Conservation (phyloP, 2,888 invertebrate genomes). For the Ennomos fuscantarius region DNA sequence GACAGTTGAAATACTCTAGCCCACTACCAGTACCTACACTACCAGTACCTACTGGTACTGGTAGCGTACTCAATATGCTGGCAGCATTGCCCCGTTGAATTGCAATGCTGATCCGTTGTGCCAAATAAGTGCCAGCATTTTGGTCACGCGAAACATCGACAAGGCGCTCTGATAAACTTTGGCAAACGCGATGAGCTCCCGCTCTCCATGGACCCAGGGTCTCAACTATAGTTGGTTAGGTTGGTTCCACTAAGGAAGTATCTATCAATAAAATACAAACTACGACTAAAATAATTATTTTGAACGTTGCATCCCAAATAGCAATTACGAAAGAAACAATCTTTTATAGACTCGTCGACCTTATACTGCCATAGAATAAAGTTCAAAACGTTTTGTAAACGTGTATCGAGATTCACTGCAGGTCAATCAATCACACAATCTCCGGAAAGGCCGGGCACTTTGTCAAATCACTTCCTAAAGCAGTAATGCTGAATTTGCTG, state of each 20-base stretch:
- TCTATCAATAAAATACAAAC: constrained; percentile 10
- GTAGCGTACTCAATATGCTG: too few relatives aligned
- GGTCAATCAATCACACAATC: constrained; percentile 27
- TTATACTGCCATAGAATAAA: constrained; percentile 2
- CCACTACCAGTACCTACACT: too few relatives aligned
- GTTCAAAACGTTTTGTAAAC: constrained; percentile 2
- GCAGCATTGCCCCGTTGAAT: too few relatives aligned
- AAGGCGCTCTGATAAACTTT: too few relatives aligned
- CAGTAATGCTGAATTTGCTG: constrained; percentile 25
- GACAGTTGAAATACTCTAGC: too few relatives aligned
- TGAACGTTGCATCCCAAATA: constrained; percentile 19
- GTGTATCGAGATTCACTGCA: constrained; percentile 5
- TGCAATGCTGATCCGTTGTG: too few relatives aligned
- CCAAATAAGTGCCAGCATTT: too few relatives aligned
- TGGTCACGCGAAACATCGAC: too few relatives aligned
- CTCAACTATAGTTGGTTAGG: too few relatives aligned
- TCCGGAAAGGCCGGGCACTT: constrained; percentile 21
- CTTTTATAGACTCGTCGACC: not conserved
- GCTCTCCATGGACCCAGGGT: too few relatives aligned
- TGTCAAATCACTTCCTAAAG: constrained; percentile 26
- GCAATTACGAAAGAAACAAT: constrained; percentile 3
- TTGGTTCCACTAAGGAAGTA: constrained; percentile 10
- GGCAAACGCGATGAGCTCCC: too few relatives aligned
- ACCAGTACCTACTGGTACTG: too few relatives aligned
- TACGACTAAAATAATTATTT: constrained; percentile 4